Evolutionary conservation across 2,113 vertebrate species (phyloP).

Genomic region (Scophthalmus maximus): DNA sequence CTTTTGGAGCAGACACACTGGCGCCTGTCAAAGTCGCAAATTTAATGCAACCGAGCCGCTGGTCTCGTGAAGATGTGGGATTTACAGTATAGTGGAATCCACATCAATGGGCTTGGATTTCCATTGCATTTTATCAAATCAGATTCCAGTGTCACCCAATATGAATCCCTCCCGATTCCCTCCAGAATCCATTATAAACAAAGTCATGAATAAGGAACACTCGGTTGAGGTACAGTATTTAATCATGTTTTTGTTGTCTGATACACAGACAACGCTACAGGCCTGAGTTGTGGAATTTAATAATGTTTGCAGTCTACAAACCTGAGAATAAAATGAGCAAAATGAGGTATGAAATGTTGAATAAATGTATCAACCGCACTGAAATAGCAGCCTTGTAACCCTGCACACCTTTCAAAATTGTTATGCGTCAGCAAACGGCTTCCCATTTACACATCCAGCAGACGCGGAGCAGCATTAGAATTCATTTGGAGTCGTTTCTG

Average conservation of each 20-base stretch:
- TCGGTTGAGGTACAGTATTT: background rate
- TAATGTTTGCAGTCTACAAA: background rate
- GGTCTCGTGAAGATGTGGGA: background rate
- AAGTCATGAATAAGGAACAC: background rate
- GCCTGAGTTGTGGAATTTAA: background rate
- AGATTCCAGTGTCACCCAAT: background rate
- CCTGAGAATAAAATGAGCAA: background rate
- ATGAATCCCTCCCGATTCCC: slow-evolving; percentile 7
- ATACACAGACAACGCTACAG: background rate
- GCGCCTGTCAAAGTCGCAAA: slow-evolving; percentile 1
- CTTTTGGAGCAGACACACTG: slow-evolving; percentile 8
- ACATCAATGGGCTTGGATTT: background rate
- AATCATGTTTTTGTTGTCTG: background rate
- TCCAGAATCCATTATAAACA: background rate
- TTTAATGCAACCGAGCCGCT: slow-evolving; percentile 6
- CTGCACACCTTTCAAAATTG: background rate
- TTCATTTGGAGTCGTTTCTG: background rate
- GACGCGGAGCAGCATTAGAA: background rate
- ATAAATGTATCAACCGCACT: background rate
- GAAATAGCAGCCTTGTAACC: too few species aligned
- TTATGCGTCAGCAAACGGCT: background rate
- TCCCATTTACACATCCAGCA: too few species aligned
- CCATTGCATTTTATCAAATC: background rate
- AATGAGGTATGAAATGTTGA: background rate
- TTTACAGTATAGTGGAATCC: background rate